Evolutionary conservation across 2,797 vertebrate species (phyloP), one percentile per base, ranked within the genome.

Genomic region (Enteromius viviparus): DNA sequence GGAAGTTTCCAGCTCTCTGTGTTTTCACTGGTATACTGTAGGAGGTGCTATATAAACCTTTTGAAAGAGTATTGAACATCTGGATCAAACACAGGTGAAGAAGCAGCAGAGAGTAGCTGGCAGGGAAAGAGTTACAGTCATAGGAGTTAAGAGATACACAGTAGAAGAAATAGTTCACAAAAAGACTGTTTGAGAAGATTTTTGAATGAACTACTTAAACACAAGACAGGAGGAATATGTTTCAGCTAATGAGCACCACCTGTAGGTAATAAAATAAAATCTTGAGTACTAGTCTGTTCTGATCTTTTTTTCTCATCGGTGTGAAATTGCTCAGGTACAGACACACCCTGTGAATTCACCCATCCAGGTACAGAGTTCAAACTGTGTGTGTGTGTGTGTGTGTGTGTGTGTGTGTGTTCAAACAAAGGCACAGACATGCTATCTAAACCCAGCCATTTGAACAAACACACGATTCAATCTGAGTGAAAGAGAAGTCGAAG

Each of bases 361-460:
- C 17, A n/a, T 76, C 49, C 76, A 84, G 62, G 62, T 65, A 84
- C 68, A 84, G 65, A 78, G 76, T 60, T 49, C 82, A 72, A 42
- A 45, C 32, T 65, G 14, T 74, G 76, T 74, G 40, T 60, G 34
- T 32, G 32, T 72, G 66, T 71, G 37, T 49, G 69, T 78, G 51
- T 66, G 76, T 70, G 34, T 32, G 32, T 72, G 66, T 71, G 37
- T 49, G 69, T 78, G 51, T 66, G 76, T 70, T 64, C 47, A 76
- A 75, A 65, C 32, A 55, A 51, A 76, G 40, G 19, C 34, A 76
- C 17, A 66, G 60, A 65, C 47, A 66, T 37, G 62, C 47, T 66
- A 40, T 76, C 60, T 76, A 53, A 66, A 76, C 60, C 17, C 11
- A 76, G 17, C 11, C 60, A 76, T 49, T 66, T 40, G 32, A 37